These are phyloP conservation scores for Tauraco erythrolophus DNA, from an alignment of 2,113 vertebrate genomes.

Conservation along the genomic window DNA sequence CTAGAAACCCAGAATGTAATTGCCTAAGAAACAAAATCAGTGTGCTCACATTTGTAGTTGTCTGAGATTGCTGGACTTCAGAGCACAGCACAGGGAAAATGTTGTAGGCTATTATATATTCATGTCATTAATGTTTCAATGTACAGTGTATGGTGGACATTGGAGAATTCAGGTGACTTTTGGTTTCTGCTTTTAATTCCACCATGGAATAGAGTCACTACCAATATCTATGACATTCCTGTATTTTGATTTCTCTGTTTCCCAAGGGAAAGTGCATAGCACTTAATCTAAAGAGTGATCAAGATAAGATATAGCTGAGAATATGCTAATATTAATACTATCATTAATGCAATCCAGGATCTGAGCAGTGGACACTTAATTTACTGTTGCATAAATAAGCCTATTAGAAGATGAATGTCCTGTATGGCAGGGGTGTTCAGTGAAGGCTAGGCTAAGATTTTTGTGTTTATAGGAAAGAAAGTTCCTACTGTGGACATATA, in stretches of 20 bases:
- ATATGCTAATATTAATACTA: background rate
- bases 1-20: background rate
- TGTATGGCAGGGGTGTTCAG: background rate
- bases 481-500: background rate
- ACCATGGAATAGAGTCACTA: background rate
- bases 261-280: background rate
- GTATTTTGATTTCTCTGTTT: background rate
- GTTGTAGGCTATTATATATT: background rate
- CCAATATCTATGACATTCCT: background rate
- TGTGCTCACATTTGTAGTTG: background rate
- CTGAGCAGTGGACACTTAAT: background rate
- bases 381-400: background rate
- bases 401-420: background rate
- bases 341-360: background rate
- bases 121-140: background rate
- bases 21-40: background rate
- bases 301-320: background rate
- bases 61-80: background rate
- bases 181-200: background rate
- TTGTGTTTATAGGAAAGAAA: background rate
- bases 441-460: background rate
- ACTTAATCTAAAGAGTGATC: background rate
- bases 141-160: background rate
- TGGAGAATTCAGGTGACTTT: background rate
- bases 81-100: background rate